A percentile compares a stretch with the other conserved stretches of the same genome.
Evolutionary conservation across 2,888 invertebrate genomes (phyloP).

Genomic region (Pristionchus fissidentatus): DNA sequence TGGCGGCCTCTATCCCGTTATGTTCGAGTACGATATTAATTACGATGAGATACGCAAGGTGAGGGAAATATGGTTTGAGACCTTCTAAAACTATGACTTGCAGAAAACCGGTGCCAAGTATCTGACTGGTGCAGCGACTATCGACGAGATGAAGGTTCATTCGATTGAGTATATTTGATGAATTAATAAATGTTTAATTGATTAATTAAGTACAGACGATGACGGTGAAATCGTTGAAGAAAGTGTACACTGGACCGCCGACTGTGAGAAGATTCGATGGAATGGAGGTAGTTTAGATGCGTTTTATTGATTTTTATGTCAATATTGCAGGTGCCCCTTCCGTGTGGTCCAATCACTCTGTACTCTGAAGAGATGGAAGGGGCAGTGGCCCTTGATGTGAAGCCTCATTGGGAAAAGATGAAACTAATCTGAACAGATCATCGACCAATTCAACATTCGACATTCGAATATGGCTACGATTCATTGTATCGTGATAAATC

Average conservation of each 20-base stretch:
- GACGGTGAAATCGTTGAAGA: no score
- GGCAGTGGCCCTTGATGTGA: neutral
- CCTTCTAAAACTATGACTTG: neutral
- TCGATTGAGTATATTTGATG: neutral
- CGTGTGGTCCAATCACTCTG: neutral
- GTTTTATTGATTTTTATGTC: neutral
- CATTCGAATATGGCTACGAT: no score
- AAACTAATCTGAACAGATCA: neutral
- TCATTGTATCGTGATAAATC: no score
- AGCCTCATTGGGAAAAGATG: slow-evolving; percentile 6
- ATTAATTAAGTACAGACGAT: neutral
- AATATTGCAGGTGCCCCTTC: neutral
- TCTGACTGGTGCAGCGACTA: neutral
- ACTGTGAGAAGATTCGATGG: neutral
- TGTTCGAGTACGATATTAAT: neutral
- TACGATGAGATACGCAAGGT: neutral
- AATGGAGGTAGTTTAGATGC: neutral
- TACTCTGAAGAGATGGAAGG: neutral
- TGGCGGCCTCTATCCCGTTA: neutral
- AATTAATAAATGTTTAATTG: neutral
- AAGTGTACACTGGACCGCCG: neutral
- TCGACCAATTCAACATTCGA: no score
- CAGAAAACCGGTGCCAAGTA: neutral
- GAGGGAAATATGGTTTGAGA: neutral
- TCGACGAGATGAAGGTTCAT: neutral